phyloP scores from a whole-genome alignment of 2,113 vertebrate genomes.

The Cheilinus undulatus region DNA sequence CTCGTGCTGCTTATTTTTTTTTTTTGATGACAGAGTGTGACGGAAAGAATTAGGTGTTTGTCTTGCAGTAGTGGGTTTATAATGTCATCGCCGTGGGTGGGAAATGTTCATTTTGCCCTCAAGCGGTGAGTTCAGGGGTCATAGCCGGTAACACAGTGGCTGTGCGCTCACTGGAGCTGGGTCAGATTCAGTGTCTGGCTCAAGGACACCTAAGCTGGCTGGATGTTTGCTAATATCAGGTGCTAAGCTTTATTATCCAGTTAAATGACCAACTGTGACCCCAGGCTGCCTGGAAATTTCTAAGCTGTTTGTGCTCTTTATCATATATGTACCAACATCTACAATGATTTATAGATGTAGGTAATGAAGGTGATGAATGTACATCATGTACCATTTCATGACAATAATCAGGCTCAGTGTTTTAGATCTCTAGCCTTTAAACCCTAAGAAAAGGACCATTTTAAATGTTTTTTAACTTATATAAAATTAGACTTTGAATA shows the following conservation, averaged over 20 bases:
- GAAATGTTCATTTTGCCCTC: constrained; percentile 8
- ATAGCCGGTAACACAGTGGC: constrained; percentile 11
- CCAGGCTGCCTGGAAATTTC: constrained; percentile 6
- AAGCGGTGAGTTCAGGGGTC: constrained; percentile 21
- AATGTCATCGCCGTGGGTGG: background rate
- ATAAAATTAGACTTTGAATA: too few species aligned
- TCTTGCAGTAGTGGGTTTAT: background rate
- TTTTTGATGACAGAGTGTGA: constrained; percentile 32
- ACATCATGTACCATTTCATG: background rate
- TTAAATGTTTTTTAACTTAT: too few species aligned
- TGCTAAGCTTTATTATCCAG: constrained; percentile 53
- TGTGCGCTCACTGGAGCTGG: background rate
- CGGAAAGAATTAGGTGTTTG: background rate
- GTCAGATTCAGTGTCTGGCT: constrained; percentile 19
- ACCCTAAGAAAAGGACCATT: background rate
- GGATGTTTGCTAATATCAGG: constrained; percentile 53
- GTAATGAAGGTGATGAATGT: background rate
- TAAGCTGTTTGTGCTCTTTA: constrained; percentile 8
- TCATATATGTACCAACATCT: background rate
- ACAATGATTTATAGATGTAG: background rate
- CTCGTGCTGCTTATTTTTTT: constrained; percentile 1
- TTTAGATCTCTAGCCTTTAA: background rate
- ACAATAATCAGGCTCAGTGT: background rate
- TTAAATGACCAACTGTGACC: constrained; percentile 39
- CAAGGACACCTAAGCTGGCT: constrained; percentile 43